Percentiles rank a stretch among this genome's conserved stretches.
phyloP scores from a whole-genome alignment of 2,797 vertebrate species.

The Phalanger gymnotis region DNA sequence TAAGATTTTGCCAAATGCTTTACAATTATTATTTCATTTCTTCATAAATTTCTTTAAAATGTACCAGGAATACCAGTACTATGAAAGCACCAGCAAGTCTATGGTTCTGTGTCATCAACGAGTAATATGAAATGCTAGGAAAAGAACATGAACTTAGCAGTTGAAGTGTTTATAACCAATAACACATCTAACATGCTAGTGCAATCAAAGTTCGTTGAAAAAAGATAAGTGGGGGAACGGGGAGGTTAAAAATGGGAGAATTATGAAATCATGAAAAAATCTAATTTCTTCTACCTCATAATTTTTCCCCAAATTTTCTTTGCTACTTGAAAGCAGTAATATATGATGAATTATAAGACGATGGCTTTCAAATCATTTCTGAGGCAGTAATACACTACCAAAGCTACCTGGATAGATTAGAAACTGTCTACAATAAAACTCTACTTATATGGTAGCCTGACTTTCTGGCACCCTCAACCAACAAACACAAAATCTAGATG shows the following conservation, averaged over 20 bases:
- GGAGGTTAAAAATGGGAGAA: not conserved
- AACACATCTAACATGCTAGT: not conserved
- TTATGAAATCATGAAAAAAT: constrained; percentile 3
- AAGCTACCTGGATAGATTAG: not conserved
- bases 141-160: not conserved
- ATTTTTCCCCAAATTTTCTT: not conserved
- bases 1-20: not conserved
- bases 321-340: not conserved
- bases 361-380: not conserved
- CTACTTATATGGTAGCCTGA: not conserved
- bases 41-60: not conserved
- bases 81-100: not conserved
- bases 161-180: not conserved
- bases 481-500: not conserved
- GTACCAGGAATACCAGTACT: not conserved
- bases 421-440: not conserved
- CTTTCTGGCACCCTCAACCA: not conserved
- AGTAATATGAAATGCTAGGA: not conserved
- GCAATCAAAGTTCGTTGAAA: not conserved
- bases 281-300: not conserved
- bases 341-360: not conserved
- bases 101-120: not conserved
- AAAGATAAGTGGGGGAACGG: not conserved
- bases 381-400: not conserved
- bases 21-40: not conserved